Base-by-base conservation (phyloP, 2,113 vertebrate species). In the Columba janthina region DNA sequence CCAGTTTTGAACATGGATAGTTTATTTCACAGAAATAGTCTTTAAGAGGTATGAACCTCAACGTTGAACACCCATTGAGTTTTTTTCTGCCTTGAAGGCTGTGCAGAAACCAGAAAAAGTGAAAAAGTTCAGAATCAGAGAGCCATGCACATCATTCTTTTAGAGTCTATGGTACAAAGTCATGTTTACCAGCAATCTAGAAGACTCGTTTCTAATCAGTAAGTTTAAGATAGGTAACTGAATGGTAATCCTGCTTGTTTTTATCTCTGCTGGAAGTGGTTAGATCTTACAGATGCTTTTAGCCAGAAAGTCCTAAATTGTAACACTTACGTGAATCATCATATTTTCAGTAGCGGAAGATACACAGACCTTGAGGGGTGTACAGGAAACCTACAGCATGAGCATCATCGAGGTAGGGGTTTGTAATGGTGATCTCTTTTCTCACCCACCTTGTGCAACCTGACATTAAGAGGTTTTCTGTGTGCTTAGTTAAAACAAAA, bases 1-100 rank as follows among this genome's bases (percentile, higher is more conserved):
- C 98, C 97, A 98, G 97, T 86, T 98, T 98, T 95, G 97, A 98
- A 92, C 98, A 98, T 84, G 98, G 29, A 19, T 18, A 50, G 15
- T 71, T 76, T n/a, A 21, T 74, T 92, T 77, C 42, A 65, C 73
- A 80, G 0, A 76, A 80, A 31, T 34, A 50, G 20, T 57, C 56
- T 89, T 76, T 77, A 36, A 79, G 78, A 67, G 40, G 22, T 78
- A 12, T 60, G 38, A 61, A 34, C 24, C 66, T 84, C 70, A 90
- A 78, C 1, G 2, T 1, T 38, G 29, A 82, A 26, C 38, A 61
- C 61, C 53, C 79, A 64, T 40, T 42, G 54, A 70, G 20, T 56
- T 74, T 67, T 16, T 31, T 65, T 48, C 21, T 84, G n/a, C 38
- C 67, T 92, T 77, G 70, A n/a, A 84, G n/a, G 46, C 28, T 62